Evolutionary conservation across 53 echinoderm and acorn worm species (phyloP).

Genomic region (Echinometra lucunter): DNA sequence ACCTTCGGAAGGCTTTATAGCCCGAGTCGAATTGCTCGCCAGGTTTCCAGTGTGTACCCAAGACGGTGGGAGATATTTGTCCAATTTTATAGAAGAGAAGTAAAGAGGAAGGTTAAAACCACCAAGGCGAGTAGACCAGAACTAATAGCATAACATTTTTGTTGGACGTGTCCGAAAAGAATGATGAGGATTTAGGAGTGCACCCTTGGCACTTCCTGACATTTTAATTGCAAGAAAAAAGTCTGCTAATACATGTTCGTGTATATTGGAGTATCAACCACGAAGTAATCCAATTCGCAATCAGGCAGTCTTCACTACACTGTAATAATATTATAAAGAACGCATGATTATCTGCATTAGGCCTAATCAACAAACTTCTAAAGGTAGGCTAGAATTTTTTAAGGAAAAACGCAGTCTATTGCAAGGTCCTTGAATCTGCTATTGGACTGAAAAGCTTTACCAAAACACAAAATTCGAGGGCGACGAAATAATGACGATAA

Average conservation of each 20-base stretch:
- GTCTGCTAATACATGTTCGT: neutral
- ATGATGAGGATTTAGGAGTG: conserved; percentile 49
- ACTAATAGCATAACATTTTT: conserved; percentile 70
- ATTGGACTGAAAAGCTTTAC: neutral
- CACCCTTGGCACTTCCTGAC: conserved; percentile 54
- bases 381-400: neutral
- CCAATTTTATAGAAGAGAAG: conserved; percentile 51
- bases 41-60: conserved; percentile 46
- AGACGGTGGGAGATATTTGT: conserved; percentile 71
- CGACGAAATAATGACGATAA: neutral
- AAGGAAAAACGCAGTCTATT: neutral
- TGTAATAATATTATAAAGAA: neutral
- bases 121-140: conserved; percentile 27
- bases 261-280: neutral
- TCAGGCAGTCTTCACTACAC: neutral
- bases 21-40: conserved; percentile 32
- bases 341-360: neutral
- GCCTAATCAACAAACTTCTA: neutral
- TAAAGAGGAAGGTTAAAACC: conserved; percentile 66
- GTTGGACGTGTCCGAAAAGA: conserved; percentile 55
- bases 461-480: neutral
- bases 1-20: conserved; percentile 52
- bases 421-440: neutral
- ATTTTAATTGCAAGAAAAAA: conserved; percentile 19
- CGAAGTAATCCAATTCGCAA: neutral